These are phyloP conservation scores for Dicaeum eximium DNA, from an alignment of 2,113 vertebrate species.

Conservation along the genomic window DNA sequence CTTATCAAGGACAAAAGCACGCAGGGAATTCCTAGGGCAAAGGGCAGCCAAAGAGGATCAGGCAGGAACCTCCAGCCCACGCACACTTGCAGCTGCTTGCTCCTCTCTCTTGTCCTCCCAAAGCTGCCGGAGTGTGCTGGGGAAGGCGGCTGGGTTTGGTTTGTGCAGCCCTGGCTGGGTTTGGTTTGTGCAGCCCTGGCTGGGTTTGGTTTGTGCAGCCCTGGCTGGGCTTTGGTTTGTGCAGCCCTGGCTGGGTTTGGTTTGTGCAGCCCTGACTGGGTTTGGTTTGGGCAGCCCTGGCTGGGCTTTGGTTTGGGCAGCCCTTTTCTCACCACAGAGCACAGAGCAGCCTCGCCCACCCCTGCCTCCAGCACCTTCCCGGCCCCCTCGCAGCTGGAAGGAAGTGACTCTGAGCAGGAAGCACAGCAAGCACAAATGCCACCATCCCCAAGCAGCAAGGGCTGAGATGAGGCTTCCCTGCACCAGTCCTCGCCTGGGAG, in stretches of 20 bases:
- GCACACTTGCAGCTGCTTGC: slow-evolving; percentile 16
- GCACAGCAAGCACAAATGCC: background rate
- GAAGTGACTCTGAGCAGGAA: background rate
- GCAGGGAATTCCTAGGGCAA: background rate
- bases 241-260: background rate
- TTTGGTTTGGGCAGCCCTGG: background rate
- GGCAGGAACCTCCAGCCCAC: slow-evolving; percentile 18
- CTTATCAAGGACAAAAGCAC: background rate
- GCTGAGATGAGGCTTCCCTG: fast-evolving
- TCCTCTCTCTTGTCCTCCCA: background rate
- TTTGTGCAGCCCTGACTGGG: background rate
- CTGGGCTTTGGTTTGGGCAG: background rate
- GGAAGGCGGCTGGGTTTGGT: background rate
- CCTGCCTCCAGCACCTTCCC: background rate
- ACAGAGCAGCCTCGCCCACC: background rate
- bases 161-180: background rate
- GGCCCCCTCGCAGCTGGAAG: background rate
- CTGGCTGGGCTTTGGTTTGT: background rate
- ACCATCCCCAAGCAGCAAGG: background rate
- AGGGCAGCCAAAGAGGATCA: background rate
- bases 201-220: too few species aligned
- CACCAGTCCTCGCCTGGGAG: fast-evolving
- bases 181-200: background rate
- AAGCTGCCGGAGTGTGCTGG: background rate
- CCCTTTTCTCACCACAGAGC: background rate